Base-by-base conservation (phyloP, 1,140 invertebrate species). In the Heterodera schachtii region DNA sequence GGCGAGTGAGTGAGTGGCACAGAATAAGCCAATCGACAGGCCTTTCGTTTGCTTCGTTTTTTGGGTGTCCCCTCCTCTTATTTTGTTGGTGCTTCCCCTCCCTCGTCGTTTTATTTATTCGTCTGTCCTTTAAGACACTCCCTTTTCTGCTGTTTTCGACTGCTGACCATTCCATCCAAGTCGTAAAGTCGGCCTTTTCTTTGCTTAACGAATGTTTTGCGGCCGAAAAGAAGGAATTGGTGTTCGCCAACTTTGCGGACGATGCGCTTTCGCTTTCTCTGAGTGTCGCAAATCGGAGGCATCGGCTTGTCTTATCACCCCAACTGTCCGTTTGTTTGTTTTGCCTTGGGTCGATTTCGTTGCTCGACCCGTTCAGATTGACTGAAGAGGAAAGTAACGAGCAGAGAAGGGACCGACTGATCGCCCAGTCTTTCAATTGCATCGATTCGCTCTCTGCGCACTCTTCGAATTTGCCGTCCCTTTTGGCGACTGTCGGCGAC, bases 361-460 rank as follows among this genome's bases (percentile, higher is more conserved):
- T 8, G 49, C 49, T 74, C n/a, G 31, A 67, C 21, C 4, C 9
- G 81, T 82, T n/a, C 69, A 83, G 82, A 74, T 84, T 76, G 64
- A 60, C 75, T 6, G 82, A 83, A 8, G 81, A 78, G 31, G 82
- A 83, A 83, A 73, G 67, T 3, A 81, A 83, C 76, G 82, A 78
- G 19, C 73, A 84, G 31, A 66, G 82, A 5, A 78, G 75, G 31
- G 52, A 31, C n/a, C 82, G 82, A 16, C 49, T 83, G 6, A 66
- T 83, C 52, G 79, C 70, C 21, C 82, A 83, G 21, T 19, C 80
- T 3, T 21, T 81, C 19, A 70, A 64, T 49, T 71, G 64, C 57
- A 49, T 82, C 64, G 71, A 46, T 11, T 49, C 9, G n/a, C 69
- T 82, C 46, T 13, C 64, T 46, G 64, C 19, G 11, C 44, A 41